Evolutionary conservation across 2,797 vertebrate species (phyloP).

Genomic region (Acanthurus tractus): DNA sequence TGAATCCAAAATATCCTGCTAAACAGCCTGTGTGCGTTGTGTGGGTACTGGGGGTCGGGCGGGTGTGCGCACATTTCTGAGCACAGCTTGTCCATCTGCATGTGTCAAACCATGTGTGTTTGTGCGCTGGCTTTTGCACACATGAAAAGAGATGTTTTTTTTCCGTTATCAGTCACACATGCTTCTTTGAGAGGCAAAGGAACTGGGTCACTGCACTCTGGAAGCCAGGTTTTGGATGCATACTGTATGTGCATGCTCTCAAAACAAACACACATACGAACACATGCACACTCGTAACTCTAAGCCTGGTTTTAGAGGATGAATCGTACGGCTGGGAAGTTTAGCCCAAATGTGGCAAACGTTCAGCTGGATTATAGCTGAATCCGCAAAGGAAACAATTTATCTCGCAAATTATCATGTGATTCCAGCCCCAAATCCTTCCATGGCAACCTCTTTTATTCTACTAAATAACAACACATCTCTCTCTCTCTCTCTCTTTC

Average conservation of each 20-base stretch:
- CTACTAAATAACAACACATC: slow-evolving; percentile 36
- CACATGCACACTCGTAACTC: slow-evolving; percentile 48
- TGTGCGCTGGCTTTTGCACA: slow-evolving; percentile 31
- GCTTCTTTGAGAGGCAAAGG: slow-evolving; percentile 60
- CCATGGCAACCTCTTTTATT: slow-evolving; percentile 58
- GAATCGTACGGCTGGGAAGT: slow-evolving; percentile 58
- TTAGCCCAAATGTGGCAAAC: slow-evolving; percentile 68
- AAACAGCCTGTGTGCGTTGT: slow-evolving; percentile 60
- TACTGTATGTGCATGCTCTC: slow-evolving; percentile 44
- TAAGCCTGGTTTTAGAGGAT: slow-evolving; percentile 67
- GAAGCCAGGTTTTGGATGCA: slow-evolving; percentile 38
- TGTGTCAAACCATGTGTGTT: slow-evolving; percentile 33
- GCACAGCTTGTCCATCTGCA: slow-evolving; percentile 37
- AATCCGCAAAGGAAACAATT: slow-evolving; percentile 79
- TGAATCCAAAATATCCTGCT: slow-evolving; percentile 74
- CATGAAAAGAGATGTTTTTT: slow-evolving; percentile 45
- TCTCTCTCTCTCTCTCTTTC: slow-evolving; percentile 21
- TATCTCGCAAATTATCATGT: slow-evolving; percentile 75
- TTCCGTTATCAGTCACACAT: slow-evolving; percentile 41
- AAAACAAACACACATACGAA: slow-evolving; percentile 51
- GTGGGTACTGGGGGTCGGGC: slow-evolving; percentile 3
- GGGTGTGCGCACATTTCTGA: slow-evolving; percentile 25
- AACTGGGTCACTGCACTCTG: slow-evolving; percentile 73
- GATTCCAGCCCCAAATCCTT: slow-evolving; percentile 67
- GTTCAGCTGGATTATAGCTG: slow-evolving; percentile 70